A percentile compares a stretch with the other conserved stretches of the same genome.
These are phyloP conservation scores for Anastrepha ludens DNA, from an alignment of 1,140 invertebrate genomes.

Conservation along the genomic window DNA sequence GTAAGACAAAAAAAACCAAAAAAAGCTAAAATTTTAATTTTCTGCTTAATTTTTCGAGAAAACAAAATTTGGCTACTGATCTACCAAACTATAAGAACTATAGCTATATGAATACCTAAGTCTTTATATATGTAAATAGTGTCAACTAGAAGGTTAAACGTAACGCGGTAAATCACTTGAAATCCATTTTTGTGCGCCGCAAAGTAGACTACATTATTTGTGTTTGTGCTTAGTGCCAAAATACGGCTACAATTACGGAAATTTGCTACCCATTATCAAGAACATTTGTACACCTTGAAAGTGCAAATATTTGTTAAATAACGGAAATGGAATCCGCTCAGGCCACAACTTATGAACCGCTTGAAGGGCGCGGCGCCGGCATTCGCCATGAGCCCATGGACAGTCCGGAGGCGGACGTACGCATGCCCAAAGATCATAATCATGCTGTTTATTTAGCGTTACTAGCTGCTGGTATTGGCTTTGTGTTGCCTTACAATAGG, in stretches of 20 bases:
- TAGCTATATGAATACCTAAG: too few relatives aligned
- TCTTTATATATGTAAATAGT: too few relatives aligned
- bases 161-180: background rate
- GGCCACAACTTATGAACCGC: conserved; percentile 70
- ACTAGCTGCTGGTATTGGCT: conserved; percentile 90
- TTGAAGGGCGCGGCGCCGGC: conserved; percentile 64
- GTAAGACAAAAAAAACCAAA: too few relatives aligned
- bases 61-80: too few relatives aligned
- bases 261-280: conserved; percentile 20
- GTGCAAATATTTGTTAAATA: conserved; percentile 29
- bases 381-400: conserved; percentile 67
- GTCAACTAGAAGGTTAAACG: too few relatives aligned
- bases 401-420: conserved; percentile 70
- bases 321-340: conserved; percentile 63
- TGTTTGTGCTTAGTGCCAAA: background rate
- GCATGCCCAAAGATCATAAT: conserved; percentile 82
- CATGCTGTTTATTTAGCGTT: conserved; percentile 88
- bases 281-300: conserved; percentile 6
- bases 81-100: too few relatives aligned
- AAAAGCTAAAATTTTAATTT: background rate
- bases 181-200: background rate
- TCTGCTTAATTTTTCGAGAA: too few relatives aligned
- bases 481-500: conserved; percentile 94
- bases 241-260: background rate
- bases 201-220: conserved; percentile 13